A percentile compares a stretch with the other conserved stretches of the same genome.
phyloP scores from a whole-genome alignment of 1,140 invertebrate species.

The Teleogryllus occipitalis region DNA sequence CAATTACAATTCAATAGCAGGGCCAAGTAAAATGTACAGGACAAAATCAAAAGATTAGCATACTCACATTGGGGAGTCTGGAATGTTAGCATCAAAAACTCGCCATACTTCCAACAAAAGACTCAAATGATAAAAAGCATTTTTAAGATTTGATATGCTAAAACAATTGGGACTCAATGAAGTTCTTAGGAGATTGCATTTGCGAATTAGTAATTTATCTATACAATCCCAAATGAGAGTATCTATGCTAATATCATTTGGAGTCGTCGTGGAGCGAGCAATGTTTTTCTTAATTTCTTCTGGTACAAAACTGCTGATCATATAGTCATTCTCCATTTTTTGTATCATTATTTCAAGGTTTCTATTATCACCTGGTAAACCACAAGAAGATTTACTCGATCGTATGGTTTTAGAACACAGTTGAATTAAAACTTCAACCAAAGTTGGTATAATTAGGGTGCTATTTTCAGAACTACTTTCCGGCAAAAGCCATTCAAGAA shows the following conservation, averaged over 20 bases:
- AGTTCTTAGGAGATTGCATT: neutral
- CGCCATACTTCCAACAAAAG: neutral
- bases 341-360: neutral
- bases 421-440: neutral
- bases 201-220: neutral
- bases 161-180: neutral
- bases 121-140: neutral
- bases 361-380: neutral
- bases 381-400: neutral
- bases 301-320: neutral
- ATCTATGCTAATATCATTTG: neutral
- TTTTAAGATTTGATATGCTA: neutral
- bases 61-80: neutral
- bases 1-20: no score
- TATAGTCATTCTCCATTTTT: neutral
- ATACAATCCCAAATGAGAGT: neutral
- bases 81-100: neutral
- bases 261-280: neutral
- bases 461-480: neutral
- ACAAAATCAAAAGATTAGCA: neutral
- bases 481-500: neutral
- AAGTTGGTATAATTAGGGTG: neutral
- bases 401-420: neutral
- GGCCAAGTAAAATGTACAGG: no score
- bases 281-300: neutral